phyloP scores from a whole-genome alignment of 2,113 vertebrate genomes.

The Ciconia stormi region DNA sequence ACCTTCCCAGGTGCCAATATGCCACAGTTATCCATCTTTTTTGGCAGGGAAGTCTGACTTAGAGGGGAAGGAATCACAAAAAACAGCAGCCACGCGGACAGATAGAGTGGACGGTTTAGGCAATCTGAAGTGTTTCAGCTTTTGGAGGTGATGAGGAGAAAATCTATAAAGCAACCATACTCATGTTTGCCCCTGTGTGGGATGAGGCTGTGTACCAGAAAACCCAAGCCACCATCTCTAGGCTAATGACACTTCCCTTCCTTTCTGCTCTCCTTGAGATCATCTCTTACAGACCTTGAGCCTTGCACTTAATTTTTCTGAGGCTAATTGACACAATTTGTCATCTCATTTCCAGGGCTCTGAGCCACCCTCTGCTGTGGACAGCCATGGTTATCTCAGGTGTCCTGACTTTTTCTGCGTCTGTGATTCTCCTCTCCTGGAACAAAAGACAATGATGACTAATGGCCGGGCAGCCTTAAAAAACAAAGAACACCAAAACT shows the following conservation, averaged over 20 bases:
- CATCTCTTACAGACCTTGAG: not conserved
- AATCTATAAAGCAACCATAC: not conserved
- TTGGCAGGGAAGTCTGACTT: not conserved
- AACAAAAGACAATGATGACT: not conserved
- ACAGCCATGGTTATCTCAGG: not conserved
- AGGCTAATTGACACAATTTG: not conserved
- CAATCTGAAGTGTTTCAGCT: not conserved
- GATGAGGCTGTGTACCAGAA: not conserved
- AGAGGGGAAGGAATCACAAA: not conserved
- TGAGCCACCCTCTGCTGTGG: not conserved
- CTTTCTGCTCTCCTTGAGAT: not conserved
- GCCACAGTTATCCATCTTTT: not conserved
- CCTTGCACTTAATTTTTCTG: not conserved
- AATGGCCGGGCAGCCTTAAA: not conserved
- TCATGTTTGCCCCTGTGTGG: not conserved
- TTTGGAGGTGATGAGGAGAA: not conserved
- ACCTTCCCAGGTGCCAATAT: not conserved
- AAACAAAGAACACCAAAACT: not conserved
- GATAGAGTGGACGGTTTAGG: not conserved
- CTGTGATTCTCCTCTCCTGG: not conserved
- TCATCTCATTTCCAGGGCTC: not conserved
- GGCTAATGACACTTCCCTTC: not conserved
- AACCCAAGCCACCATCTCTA: not conserved
- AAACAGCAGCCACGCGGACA: accelerated
- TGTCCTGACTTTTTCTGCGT: not conserved